These are phyloP conservation scores for Chrysolina haemoptera DNA, from an alignment of 2,888 invertebrate genomes.

Conservation along the genomic window DNA sequence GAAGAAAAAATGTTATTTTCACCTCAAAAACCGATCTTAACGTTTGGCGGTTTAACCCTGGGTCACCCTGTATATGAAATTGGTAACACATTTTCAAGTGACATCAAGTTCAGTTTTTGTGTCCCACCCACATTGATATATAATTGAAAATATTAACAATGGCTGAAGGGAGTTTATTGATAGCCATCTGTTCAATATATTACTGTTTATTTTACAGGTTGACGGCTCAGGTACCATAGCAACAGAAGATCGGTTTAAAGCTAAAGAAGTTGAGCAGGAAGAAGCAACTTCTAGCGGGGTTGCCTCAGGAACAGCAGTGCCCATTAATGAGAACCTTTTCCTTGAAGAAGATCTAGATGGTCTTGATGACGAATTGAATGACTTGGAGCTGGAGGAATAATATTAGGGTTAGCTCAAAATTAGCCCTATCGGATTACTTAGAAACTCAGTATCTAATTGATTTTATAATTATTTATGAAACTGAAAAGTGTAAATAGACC, in stretches of 20 bases:
- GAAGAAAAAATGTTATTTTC: too few species aligned
- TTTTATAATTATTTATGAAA: conserved; percentile 20
- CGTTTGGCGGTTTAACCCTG: too few species aligned
- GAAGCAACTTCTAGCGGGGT: conserved; percentile 54
- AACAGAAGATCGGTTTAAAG: conserved; percentile 76
- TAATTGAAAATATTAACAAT: too few species aligned
- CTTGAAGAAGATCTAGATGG: conserved; percentile 86
- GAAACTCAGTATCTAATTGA: conserved; percentile 14
- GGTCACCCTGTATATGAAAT: too few species aligned
- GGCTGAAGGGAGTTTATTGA: too few species aligned
- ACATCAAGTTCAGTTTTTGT: too few species aligned
- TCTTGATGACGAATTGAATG: conserved; percentile 86
- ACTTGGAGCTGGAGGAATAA: conserved; percentile 81
- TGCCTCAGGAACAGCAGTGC: conserved; percentile 75
- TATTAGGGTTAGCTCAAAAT: conserved; percentile 36
- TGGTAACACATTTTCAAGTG: too few species aligned
- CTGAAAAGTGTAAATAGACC: conserved; percentile 28
- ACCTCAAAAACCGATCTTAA: too few species aligned
- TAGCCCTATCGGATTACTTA: conserved; percentile 46
- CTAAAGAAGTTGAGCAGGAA: conserved; percentile 61
- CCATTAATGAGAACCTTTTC: conserved; percentile 95
- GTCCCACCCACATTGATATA: too few species aligned
- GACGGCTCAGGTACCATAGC: conserved; percentile 86
- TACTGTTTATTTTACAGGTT: conserved; percentile 68
- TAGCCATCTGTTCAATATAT: not conserved